These are phyloP conservation scores for Thumatha senex DNA, from an alignment of 2,888 invertebrate genomes.

Conservation along the genomic window DNA sequence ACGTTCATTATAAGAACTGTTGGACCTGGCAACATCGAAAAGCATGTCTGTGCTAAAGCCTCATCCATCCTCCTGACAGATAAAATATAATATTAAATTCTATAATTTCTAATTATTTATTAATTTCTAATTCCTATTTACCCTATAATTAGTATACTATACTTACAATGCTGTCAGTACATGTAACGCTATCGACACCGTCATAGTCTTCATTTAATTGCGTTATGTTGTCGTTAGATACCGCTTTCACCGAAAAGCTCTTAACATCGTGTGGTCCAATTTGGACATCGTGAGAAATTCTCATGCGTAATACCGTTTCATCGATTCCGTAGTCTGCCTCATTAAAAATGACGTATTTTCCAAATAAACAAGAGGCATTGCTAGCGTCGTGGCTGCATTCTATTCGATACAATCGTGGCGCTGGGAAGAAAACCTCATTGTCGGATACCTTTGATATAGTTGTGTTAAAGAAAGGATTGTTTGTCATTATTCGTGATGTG, in stretches of 20 bases:
- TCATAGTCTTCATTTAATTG: slow-evolving; percentile 54
- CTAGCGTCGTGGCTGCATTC: slow-evolving; percentile 58
- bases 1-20: no score
- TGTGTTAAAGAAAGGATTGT: slow-evolving; percentile 82
- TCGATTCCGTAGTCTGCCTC: slow-evolving; percentile 50
- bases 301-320: slow-evolving; percentile 51
- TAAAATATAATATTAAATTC: no score
- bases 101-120: no score
- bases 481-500: slow-evolving; percentile 79
- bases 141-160: neutral
- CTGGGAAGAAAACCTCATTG: slow-evolving; percentile 84
- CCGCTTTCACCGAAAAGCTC: slow-evolving; percentile 63
- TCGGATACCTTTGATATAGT: slow-evolving; percentile 83
- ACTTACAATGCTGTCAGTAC: slow-evolving; percentile 59
- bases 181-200: slow-evolving; percentile 55
- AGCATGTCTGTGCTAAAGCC: no score
- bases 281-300: slow-evolving; percentile 61
- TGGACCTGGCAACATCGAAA: no score
- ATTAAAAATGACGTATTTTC: slow-evolving; percentile 56
- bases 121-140: no score
- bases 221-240: slow-evolving; percentile 49
- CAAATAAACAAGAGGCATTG: slow-evolving; percentile 66
- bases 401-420: slow-evolving; percentile 77
- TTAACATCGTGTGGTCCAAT: slow-evolving; percentile 50
- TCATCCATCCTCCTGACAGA: no score